A percentile compares a stretch with the other conserved stretches of the same genome.
These are phyloP conservation scores for Notothenia coriiceps DNA, from an alignment of 2,113 vertebrate species.

Conservation along the genomic window DNA sequence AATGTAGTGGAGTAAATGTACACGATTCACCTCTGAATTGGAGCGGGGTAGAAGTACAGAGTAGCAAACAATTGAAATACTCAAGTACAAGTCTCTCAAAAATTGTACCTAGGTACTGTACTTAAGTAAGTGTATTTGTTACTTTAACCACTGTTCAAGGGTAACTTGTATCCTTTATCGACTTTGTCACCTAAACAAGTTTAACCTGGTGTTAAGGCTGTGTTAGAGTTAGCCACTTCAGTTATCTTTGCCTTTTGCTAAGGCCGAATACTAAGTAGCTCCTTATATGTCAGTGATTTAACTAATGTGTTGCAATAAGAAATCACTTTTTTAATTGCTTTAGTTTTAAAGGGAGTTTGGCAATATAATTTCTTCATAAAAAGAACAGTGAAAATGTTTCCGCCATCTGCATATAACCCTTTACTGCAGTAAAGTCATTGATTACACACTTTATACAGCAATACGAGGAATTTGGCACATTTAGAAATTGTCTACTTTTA, in stretches of 20 bases:
- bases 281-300: not conserved
- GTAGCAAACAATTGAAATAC: too few relatives aligned
- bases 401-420: not conserved
- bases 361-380: not conserved
- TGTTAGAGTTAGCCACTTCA: not conserved
- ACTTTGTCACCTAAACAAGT: fast-evolving
- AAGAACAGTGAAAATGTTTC: not conserved
- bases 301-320: not conserved
- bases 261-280: not conserved
- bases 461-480: not conserved
- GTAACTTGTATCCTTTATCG: not conserved
- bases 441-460: not conserved
- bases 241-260: not conserved
- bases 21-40: too few relatives aligned
- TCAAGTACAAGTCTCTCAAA: too few relatives aligned
- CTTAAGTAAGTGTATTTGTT: too few relatives aligned
- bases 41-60: too few relatives aligned
- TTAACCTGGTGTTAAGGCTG: not conserved
- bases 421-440: too few relatives aligned
- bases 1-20: too few relatives aligned
- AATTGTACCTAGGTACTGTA: too few relatives aligned
- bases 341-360: not conserved
- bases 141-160: not conserved
- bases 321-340: not conserved
- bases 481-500: not conserved